Evolutionary conservation across 2,888 invertebrate genomes (phyloP), one percentile per base, ranked within the genome.

Genomic region (Clostera curtula): DNA sequence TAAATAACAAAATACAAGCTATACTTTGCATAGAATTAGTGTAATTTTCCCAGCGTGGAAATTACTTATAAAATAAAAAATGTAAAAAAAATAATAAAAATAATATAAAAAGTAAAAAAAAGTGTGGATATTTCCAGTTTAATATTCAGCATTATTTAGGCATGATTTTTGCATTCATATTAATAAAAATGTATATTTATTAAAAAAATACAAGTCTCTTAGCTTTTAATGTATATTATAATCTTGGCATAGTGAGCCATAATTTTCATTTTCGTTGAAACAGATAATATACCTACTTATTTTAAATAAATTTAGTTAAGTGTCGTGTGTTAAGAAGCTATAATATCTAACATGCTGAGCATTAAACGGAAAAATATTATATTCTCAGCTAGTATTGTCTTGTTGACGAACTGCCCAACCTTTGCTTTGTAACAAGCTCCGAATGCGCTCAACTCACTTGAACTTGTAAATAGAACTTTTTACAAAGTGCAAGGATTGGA

Each of bases 1-100:
- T 73, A 73, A 41, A 68, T 79, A 69, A 73, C 56, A 80, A 70
- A 69, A 82, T 91, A 92, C 91, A 91, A 91, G 90, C 92, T 92
- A 92, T 92, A 92, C 92, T 93, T 92, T 92, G 92, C 92, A 92
- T 92, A 91, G 90, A 92, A 91, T 90, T 92, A 92, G 91, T 92
- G 91, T 88, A 90, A 89, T 91, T 91, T 91, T 91, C 90, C 90
- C 87, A 88, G 85, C 86, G 85, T 85, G 85, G 80, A 85, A 85
- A 83, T 83, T 80, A 84, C 82, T 83, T 60, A 62, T 65, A 63
- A 62, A 64, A 56, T 55, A 61, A 62, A 54, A 60, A 56, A 63
- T 61, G 54, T 55, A 52, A 63, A 56, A 55, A 52, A 50, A 46
- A 47, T 51, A 48, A 31, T 34, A 56, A 28, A 45, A 46, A 40